Conservation (phyloP, 2,797 vertebrate genomes). For the Poecilia wingei region DNA sequence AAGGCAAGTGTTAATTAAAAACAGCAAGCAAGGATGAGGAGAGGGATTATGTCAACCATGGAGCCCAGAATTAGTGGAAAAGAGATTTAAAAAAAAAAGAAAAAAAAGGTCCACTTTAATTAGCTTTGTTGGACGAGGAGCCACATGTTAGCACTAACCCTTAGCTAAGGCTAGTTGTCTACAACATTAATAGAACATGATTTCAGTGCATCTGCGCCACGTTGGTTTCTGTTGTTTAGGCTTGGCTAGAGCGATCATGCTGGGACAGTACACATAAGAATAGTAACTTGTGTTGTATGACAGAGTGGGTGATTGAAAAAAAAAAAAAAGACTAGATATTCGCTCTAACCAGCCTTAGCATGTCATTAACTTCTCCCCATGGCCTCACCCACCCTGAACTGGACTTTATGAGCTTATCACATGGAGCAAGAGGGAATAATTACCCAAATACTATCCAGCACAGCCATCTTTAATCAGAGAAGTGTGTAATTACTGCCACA, state of each 20-base stretch:
- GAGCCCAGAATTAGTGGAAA: conserved; percentile 71
- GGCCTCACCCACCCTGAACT: conserved; percentile 52
- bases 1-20: conserved; percentile 82
- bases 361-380: conserved; percentile 71
- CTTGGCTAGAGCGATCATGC: conserved; percentile 60
- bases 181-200: conserved; percentile 69
- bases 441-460: conserved; percentile 80
- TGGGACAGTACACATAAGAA: conserved; percentile 69
- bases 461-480: conserved; percentile 82
- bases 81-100: conserved; percentile 8
- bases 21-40: conserved; percentile 78
- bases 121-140: conserved; percentile 71
- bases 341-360: conserved; percentile 69
- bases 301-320: conserved; percentile 67
- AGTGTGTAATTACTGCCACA: conserved; percentile 82
- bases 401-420: conserved; percentile 81
- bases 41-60: conserved; percentile 79
- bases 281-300: conserved; percentile 61
- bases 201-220: conserved; percentile 61
- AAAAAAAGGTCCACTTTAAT: conserved; percentile 65
- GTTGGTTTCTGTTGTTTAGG: conserved; percentile 72
- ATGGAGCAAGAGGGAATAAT: conserved; percentile 81
- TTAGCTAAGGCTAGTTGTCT: conserved; percentile 65
- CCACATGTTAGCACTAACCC: conserved; percentile 60
- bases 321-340: conserved; percentile 68